These are phyloP conservation scores for Drosophila parthenogenetica DNA, from an alignment of 2,888 invertebrate species.

Conservation along the genomic window DNA sequence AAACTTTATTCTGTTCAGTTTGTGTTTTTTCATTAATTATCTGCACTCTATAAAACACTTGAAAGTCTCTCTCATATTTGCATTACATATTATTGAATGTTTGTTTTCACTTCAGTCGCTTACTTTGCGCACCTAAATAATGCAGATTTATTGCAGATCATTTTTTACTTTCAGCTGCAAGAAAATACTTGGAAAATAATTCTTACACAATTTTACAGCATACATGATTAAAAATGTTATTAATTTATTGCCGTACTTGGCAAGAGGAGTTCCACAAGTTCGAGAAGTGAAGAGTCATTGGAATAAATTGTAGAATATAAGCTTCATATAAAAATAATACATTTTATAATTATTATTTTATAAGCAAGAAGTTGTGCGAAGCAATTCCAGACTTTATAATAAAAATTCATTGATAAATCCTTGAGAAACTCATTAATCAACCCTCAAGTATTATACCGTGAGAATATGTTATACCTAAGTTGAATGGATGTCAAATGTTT, in stretches of 20 bases:
- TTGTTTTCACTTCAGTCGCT: constrained; percentile 17
- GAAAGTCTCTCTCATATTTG: constrained; percentile 1
- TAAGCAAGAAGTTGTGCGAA: too few relatives aligned
- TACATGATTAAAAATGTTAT: constrained; percentile 71
- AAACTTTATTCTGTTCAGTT: background rate
- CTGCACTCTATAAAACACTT: constrained; percentile 31
- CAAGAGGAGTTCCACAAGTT: constrained; percentile 31
- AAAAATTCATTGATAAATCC: too few relatives aligned
- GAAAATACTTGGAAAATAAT: constrained; percentile 58
- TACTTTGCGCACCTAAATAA: constrained; percentile 32
- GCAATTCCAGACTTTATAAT: too few relatives aligned
- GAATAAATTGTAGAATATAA: too few relatives aligned
- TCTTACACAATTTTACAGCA: constrained; percentile 51
- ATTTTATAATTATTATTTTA: too few relatives aligned
- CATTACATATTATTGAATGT: constrained; percentile 21
- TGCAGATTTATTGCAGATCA: constrained; percentile 26
- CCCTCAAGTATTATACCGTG: background rate
- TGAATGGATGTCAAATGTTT: background rate
- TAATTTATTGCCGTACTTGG: constrained; percentile 54
- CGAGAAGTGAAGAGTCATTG: too few relatives aligned
- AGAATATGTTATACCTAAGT: background rate
- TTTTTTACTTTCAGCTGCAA: constrained; percentile 8
- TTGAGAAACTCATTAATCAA: background rate
- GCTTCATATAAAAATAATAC: too few relatives aligned
- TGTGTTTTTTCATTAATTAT: constrained; percentile 19